Evolutionary conservation across 2,888 invertebrate genomes (phyloP).

Genomic region (Spilarctia lutea): DNA sequence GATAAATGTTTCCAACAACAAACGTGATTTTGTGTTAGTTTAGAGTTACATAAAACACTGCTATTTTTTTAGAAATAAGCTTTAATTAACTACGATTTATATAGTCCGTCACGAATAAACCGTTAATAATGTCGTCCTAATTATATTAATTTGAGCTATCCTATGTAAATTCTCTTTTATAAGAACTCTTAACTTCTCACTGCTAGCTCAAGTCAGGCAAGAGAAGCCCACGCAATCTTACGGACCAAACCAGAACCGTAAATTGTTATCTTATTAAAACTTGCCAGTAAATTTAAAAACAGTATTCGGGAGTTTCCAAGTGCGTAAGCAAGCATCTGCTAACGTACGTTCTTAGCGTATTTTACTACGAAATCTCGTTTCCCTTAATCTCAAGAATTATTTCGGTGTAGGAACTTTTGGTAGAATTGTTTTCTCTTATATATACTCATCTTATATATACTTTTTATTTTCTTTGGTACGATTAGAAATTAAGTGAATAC

Average conservation of each 20-base stretch:
- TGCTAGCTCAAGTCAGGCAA: background rate
- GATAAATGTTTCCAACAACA: background rate
- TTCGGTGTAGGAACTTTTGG: background rate
- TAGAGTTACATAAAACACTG: background rate
- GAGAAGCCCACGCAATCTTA: background rate
- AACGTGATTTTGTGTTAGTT: background rate
- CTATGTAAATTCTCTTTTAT: background rate
- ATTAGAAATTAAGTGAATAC: too few species aligned
- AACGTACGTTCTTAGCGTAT: background rate
- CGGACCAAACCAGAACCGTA: background rate
- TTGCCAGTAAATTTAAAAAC: background rate
- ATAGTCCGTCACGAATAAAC: too few species aligned
- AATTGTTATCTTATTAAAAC: background rate
- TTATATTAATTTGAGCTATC: background rate
- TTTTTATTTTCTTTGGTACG: background rate
- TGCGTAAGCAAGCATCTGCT: constrained; percentile 4
- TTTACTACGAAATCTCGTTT: background rate
- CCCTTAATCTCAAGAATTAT: background rate
- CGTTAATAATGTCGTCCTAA: background rate
- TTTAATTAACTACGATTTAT: background rate
- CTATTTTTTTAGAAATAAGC: background rate
- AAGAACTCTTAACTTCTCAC: background rate
- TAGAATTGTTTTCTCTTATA: background rate
- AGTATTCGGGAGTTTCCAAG: background rate
- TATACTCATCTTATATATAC: background rate